phyloP scores from a whole-genome alignment of 1,140 invertebrate genomes.

The Drosophila azteca region DNA sequence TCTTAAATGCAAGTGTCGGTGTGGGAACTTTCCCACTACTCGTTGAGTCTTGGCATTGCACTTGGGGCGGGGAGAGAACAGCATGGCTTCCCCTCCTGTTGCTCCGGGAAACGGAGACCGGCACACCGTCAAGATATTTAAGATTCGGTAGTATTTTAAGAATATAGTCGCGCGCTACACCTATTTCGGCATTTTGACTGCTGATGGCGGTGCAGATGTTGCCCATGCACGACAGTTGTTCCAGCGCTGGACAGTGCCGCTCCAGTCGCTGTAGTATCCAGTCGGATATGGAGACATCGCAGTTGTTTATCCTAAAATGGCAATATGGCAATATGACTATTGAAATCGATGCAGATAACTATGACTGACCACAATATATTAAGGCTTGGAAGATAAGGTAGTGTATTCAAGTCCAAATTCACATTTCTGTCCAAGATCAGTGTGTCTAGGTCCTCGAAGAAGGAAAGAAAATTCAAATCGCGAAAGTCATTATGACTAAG shows the following conservation, averaged over 20 bases:
- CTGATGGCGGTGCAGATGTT: slow-evolving; percentile 63
- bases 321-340: neutral
- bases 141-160: slow-evolving; percentile 64
- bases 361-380: slow-evolving; percentile 70
- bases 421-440: slow-evolving; percentile 75
- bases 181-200: slow-evolving; percentile 11
- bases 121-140: slow-evolving; percentile 64
- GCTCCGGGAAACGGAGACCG: slow-evolving; percentile 1
- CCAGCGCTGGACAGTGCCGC: slow-evolving; percentile 65
- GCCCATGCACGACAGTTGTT: slow-evolving; percentile 79
- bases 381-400: slow-evolving; percentile 72
- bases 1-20: slow-evolving; percentile 59
- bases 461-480: slow-evolving; percentile 75
- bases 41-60: slow-evolving; percentile 54
- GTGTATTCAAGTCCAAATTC: slow-evolving; percentile 66
- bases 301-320: slow-evolving; percentile 74
- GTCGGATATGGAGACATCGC: slow-evolving; percentile 70
- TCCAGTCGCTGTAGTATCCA: slow-evolving; percentile 78
- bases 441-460: slow-evolving; percentile 76
- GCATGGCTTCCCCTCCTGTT: slow-evolving; percentile 11
- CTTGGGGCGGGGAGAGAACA: slow-evolving; percentile 46
- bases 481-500: slow-evolving; percentile 76
- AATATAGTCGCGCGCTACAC: slow-evolving; percentile 52
- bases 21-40: slow-evolving; percentile 43
- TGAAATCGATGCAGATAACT: too few relatives aligned